Conservation (phyloP, 1,140 invertebrate genomes). For the Platyura marginata region DNA sequence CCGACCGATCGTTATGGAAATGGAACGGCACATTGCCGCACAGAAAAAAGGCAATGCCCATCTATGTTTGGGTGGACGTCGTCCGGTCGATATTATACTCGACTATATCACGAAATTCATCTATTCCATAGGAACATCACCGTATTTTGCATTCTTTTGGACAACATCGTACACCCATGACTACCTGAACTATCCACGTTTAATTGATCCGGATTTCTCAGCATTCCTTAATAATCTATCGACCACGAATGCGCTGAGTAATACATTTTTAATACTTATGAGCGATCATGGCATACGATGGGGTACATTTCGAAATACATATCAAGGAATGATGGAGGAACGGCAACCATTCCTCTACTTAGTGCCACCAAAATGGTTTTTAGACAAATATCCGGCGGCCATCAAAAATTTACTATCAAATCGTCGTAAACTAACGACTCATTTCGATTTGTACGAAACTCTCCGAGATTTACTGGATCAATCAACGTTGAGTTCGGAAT, state of each 20-base stretch:
- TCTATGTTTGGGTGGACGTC: constrained; percentile 29
- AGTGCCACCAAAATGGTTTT: constrained; percentile 54
- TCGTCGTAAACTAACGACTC: constrained; percentile 50
- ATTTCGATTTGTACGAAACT: constrained; percentile 65
- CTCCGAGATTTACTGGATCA: constrained; percentile 35
- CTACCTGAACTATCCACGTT: constrained; percentile 43
- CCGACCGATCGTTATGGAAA: constrained; percentile 46
- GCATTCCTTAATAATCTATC: not conserved
- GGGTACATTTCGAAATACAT: constrained; percentile 48
- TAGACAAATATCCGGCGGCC: constrained; percentile 37
- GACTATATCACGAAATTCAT: constrained; percentile 23
- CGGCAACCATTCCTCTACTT: constrained; percentile 67
- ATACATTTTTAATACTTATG: constrained; percentile 56
- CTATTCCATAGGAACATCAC: constrained; percentile 6
- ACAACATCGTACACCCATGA: constrained; percentile 53
- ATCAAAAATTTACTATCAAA: constrained; percentile 52
- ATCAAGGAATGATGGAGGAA: constrained; percentile 67
- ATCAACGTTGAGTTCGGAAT: constrained; percentile 12
- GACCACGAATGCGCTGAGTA: constrained; percentile 6
- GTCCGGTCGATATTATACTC: constrained; percentile 25
- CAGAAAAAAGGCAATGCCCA: constrained; percentile 25
- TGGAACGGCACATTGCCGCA: constrained; percentile 28
- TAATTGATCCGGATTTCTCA: constrained; percentile 37
- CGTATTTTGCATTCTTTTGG: constrained; percentile 60
- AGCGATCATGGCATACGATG: constrained; percentile 88